These are phyloP conservation scores for Seriola dumerili DNA, from an alignment of 2,113 vertebrate genomes.

Conservation along the genomic window DNA sequence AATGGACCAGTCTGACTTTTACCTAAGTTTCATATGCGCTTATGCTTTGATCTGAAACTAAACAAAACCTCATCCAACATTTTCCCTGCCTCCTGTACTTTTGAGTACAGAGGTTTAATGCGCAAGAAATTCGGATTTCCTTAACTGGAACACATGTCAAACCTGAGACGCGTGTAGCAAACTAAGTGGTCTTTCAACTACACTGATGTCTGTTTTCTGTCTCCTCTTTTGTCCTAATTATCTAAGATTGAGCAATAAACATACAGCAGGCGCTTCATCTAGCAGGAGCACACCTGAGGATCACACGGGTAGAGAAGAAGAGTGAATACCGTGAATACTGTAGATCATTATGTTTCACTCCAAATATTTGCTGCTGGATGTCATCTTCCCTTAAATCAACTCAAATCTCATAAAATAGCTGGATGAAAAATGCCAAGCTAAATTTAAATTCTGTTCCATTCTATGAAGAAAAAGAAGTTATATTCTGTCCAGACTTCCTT, in stretches of 20 bases:
- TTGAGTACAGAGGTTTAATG: background rate
- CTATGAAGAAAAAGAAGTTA: background rate
- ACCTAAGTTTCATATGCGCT: background rate
- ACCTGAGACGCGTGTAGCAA: background rate
- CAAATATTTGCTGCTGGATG: background rate
- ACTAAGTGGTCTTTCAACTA: background rate
- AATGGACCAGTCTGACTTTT: background rate
- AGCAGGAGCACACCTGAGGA: background rate
- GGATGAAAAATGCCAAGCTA: background rate
- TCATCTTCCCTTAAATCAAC: background rate
- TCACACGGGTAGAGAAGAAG: background rate
- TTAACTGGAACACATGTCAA: background rate
- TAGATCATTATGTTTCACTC: conserved; percentile 10
- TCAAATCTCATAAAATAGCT: background rate
- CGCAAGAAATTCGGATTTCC: background rate
- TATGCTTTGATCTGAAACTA: background rate
- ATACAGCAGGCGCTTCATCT: background rate
- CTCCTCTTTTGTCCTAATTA: background rate
- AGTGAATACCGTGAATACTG: background rate
- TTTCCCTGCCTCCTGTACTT: background rate
- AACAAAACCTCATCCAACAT: background rate
- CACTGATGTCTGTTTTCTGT: background rate
- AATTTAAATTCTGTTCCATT: background rate
- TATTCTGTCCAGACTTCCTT: background rate
- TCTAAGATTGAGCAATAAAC: background rate